Evolutionary conservation across 2,797 vertebrate genomes (phyloP).

Genomic region (Melanitta fusca): DNA sequence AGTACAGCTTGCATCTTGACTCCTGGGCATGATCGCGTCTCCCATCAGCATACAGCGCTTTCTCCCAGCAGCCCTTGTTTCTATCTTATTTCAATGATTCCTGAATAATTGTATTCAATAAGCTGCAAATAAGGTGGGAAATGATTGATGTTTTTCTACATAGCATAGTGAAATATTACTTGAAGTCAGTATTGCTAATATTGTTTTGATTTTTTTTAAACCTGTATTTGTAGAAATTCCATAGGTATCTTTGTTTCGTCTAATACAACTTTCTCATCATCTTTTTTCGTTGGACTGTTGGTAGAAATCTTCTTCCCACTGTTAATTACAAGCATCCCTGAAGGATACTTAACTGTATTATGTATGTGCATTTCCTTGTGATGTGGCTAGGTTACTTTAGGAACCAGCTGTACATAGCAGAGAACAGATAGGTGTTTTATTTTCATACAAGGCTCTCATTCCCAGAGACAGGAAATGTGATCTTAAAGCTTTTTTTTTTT

Average conservation of each 20-base stretch:
- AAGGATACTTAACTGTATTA: not conserved
- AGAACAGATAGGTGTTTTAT: not conserved
- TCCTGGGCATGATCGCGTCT: not conserved
- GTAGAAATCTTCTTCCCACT: not conserved
- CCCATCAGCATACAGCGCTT: not conserved
- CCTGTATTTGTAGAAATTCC: not conserved
- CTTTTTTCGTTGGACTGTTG: not conserved
- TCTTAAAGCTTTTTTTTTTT: not conserved
- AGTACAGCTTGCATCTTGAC: slow-evolving; percentile 29
- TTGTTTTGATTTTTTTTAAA: not conserved
- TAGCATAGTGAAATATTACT: not conserved
- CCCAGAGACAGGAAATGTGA: not conserved
- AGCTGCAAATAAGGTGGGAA: not conserved
- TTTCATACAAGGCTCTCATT: not conserved
- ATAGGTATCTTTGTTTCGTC: not conserved
- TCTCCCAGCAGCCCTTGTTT: not conserved
- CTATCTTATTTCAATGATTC: not conserved
- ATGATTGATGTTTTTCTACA: not conserved
- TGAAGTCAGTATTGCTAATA: not conserved
- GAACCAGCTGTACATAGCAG: not conserved
- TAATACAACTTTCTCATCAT: not conserved
- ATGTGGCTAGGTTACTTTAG: not conserved
- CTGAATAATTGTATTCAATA: not conserved
- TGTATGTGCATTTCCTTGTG: not conserved
- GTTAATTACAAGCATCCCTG: not conserved